Evolutionary conservation across 1,140 invertebrate genomes (phyloP).

Genomic region (Hylyphantes graminicola): DNA sequence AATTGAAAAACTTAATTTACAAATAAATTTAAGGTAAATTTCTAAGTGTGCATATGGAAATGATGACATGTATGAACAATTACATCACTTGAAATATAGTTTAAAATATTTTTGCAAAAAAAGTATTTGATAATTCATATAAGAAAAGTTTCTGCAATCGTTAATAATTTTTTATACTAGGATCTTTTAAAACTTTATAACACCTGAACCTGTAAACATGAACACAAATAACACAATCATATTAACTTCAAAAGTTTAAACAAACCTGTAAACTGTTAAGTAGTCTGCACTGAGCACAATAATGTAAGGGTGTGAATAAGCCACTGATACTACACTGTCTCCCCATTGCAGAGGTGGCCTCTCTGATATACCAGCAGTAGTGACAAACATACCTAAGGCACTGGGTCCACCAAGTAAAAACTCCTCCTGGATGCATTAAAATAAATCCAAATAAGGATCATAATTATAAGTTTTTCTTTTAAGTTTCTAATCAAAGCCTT

Average conservation of each 20-base stretch:
- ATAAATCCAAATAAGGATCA: not conserved
- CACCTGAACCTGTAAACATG: not conserved
- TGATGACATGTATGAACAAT: no score
- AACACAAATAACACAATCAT: not conserved
- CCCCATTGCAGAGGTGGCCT: conserved; percentile 72
- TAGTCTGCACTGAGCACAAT: conserved; percentile 70
- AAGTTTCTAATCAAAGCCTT: no score
- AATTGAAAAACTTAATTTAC: no score
- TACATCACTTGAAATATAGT: not conserved
- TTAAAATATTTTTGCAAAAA: not conserved
- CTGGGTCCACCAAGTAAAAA: conserved; percentile 71
- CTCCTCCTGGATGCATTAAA: conserved; percentile 66
- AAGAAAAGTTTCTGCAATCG: not conserved
- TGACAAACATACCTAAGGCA: conserved; percentile 73
- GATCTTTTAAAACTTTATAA: not conserved
- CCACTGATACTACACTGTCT: conserved; percentile 68
- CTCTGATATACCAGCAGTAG: conserved; percentile 71
- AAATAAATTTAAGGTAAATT: no score
- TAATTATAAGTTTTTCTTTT: no score
- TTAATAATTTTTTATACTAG: not conserved
- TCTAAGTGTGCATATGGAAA: no score
- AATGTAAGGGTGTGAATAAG: conserved; percentile 72
- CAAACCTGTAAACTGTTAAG: conserved; percentile 71
- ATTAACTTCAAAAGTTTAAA: not conserved
- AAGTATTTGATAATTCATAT: not conserved